Conservation (phyloP, 1,140 invertebrate species). For the Solen grandis region DNA sequence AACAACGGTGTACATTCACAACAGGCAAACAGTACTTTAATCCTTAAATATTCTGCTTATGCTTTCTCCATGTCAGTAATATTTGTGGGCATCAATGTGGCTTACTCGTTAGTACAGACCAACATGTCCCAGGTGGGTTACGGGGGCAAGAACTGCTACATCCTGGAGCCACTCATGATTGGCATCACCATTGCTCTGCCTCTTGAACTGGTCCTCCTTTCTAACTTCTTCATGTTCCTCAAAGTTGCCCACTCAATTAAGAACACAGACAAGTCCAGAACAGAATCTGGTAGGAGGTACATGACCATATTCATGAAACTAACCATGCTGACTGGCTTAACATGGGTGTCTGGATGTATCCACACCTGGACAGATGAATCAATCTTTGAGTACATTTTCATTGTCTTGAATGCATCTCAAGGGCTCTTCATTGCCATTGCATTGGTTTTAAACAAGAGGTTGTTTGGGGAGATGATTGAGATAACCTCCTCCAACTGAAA, state of each 20-base stretch:
- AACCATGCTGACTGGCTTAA: slow-evolving; percentile 16
- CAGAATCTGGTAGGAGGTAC: slow-evolving; percentile 11
- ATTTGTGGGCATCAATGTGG: too few relatives aligned
- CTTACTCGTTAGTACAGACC: not conserved
- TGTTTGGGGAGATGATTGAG: too few relatives aligned
- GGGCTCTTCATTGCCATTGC: slow-evolving; percentile 39
- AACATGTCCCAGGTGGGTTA: not conserved
- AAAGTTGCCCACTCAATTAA: not conserved
- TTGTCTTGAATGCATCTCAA: slow-evolving; percentile 27
- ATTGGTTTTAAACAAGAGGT: slow-evolving; percentile 22
- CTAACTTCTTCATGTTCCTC: slow-evolving; percentile 4
- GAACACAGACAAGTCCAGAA: not conserved
- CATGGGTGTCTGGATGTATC: slow-evolving; percentile 39
- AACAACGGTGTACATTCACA: not conserved
- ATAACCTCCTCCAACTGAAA: too few relatives aligned
- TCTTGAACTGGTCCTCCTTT: slow-evolving; percentile 6
- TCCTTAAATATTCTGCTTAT: slow-evolving; percentile 8
- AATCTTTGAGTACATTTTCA: slow-evolving; percentile 26
- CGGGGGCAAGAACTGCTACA: slow-evolving; percentile 23
- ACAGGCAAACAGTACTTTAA: not conserved
- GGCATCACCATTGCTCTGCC: slow-evolving; percentile 17
- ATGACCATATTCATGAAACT: slow-evolving; percentile 30
- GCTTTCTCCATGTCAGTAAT: not conserved
- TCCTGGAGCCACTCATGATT: too few relatives aligned
- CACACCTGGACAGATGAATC: not conserved